Evolutionary conservation across 2,888 invertebrate species (phyloP), one percentile per base, ranked within the genome.

Genomic region (Eremobia ochroleuca): DNA sequence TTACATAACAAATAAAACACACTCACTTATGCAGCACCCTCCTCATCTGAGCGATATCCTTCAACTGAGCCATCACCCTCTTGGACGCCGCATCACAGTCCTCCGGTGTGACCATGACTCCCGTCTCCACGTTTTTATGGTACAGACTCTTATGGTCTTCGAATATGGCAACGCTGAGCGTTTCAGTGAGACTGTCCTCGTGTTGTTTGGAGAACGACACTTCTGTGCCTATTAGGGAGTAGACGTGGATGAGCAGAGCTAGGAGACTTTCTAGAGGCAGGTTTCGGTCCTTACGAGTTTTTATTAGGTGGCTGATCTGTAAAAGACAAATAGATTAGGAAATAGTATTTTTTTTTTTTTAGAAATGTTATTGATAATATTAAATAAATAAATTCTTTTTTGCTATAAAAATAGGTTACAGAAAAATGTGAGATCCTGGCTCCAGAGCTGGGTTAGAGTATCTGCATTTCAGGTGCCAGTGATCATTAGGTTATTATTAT

Each of bases 201-300:
- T 97, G 97, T 65, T 95, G 93, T 25, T 93, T 90, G 4, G 97
- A 94, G 88, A 97, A 97, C 0, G 94, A 92, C 11, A 97, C 95
- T 81, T 97, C 97, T 0, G 95, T 97, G 0, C 98, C 98, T 65
- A 97, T 96, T 37, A 98, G 91, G 0, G 98, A 97, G 89, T 97
- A 98, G 0, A 98, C 93, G 88, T 97, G 97, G 52, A 97, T 96
- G 8, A 98, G 92, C 31, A 98, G 91, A 0, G 97, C 97, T 13
- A 98, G 92, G 0, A 98, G 92, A 90, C 97, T 97, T 77, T 97
- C 97, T 67, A 98, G 90, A 0, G 97, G 93, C 2, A 98, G 89
- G 68, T 96, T 95, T 77, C 97, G 94, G 2, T 97, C 97, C 80
- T 95, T 94, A 25, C 97, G 96, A 2, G 96, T 96, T 91, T 96